Evolutionary conservation across 2,113 vertebrate genomes (phyloP).

Genomic region (Sinocyclocheilus grahami): DNA sequence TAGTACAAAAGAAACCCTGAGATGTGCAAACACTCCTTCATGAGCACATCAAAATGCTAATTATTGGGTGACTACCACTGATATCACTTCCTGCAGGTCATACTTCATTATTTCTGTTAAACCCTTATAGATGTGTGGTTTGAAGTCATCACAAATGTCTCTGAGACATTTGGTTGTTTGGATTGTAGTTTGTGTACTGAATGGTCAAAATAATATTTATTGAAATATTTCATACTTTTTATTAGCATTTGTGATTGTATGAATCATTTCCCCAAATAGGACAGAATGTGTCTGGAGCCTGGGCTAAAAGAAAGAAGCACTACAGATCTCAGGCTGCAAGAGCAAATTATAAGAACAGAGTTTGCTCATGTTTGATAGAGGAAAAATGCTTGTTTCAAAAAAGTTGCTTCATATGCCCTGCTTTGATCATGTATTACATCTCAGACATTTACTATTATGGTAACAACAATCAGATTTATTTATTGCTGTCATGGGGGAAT

Average conservation of each 20-base stretch:
- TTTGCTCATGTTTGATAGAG: background rate
- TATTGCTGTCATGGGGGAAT: background rate
- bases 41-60: background rate
- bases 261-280: background rate
- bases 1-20: background rate
- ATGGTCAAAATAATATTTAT: background rate
- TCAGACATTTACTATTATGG: background rate
- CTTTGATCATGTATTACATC: background rate
- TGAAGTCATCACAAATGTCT: background rate
- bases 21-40: background rate
- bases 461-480: constrained; percentile 37
- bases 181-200: constrained; percentile 9
- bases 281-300: background rate
- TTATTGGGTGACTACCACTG: no score
- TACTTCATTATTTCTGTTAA: background rate
- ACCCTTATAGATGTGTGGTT: background rate
- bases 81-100: background rate
- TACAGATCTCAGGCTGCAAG: background rate
- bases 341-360: background rate
- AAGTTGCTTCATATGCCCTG: background rate
- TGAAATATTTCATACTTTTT: background rate
- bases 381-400: background rate
- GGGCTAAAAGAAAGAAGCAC: background rate
- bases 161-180: background rate
- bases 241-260: background rate